phyloP scores from a whole-genome alignment of 2,888 invertebrate genomes.

The Pseudanteris insignis region DNA sequence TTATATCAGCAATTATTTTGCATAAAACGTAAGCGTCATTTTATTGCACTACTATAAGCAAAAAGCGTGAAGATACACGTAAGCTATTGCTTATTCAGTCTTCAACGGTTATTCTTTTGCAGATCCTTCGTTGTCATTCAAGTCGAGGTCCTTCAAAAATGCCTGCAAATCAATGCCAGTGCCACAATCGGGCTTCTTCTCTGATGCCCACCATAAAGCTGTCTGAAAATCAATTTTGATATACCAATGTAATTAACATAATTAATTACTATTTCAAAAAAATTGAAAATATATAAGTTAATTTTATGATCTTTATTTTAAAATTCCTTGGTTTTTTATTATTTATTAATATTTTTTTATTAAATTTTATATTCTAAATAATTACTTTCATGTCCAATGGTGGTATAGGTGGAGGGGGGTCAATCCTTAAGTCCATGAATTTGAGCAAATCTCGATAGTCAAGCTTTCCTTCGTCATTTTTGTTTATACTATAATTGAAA shows the following conservation, averaged over 20 bases:
- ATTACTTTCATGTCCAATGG: constrained; percentile 69
- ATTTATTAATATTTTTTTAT: not conserved
- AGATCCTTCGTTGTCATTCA: constrained; percentile 56
- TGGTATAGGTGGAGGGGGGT: constrained; percentile 67
- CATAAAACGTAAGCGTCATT: no score
- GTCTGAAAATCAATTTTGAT: constrained; percentile 61
- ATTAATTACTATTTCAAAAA: no score
- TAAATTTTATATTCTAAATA: not conserved
- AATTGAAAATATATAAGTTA: not conserved
- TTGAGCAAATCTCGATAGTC: constrained; percentile 75
- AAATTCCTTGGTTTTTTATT: not conserved
- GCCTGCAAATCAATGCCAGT: constrained; percentile 67
- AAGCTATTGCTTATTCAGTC: constrained; percentile 20
- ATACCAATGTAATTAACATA: no score
- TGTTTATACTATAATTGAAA: constrained; percentile 68
- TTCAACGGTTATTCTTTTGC: constrained; percentile 3
- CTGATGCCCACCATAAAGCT: constrained; percentile 67
- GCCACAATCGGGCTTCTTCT: constrained; percentile 64
- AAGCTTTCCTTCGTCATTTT: constrained; percentile 74
- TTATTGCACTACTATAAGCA: no score
- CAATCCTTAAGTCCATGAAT: constrained; percentile 76
- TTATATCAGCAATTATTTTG: no score
- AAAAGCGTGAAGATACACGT: no score
- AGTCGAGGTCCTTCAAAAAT: constrained; percentile 67
- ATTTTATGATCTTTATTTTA: not conserved